Percentiles rank a stretch among this genome's conserved stretches.
Evolutionary conservation across 2,113 vertebrate genomes (phyloP).

Genomic region (Tupaia chinensis): DNA sequence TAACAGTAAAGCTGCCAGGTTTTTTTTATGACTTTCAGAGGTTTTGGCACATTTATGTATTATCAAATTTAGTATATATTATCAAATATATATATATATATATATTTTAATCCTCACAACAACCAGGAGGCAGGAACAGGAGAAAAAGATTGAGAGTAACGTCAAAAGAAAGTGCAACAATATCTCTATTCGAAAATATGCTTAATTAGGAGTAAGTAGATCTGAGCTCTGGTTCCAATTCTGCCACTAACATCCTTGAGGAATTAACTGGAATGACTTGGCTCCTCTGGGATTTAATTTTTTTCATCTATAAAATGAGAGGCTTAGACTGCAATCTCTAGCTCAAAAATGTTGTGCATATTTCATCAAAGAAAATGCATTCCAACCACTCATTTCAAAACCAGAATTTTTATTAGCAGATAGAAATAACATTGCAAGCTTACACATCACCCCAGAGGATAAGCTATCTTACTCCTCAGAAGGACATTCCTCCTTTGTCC

Average conservation of each 20-base stretch:
- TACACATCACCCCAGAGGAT: neutral
- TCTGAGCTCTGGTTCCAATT: neutral
- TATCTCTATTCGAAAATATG: conserved; percentile 26
- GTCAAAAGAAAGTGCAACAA: neutral
- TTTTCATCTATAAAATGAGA: conserved; percentile 59
- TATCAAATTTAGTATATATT: neutral
- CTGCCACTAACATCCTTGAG: neutral
- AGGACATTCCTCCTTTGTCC: neutral
- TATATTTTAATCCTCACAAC: neutral
- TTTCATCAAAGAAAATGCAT: conserved; percentile 39
- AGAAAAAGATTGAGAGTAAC: neutral
- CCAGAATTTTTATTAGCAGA: neutral
- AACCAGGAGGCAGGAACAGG: neutral
- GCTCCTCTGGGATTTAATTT: conserved; percentile 14
- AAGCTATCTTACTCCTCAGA: neutral
- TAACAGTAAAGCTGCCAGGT: neutral
- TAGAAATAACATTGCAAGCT: neutral
- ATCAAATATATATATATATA: neutral
- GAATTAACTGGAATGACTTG: conserved; percentile 46
- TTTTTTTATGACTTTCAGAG: neutral
- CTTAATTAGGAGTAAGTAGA: neutral
- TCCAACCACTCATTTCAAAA: conserved; percentile 19
- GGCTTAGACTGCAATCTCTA: neutral
- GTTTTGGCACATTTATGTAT: neutral
- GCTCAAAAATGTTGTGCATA: conserved; percentile 32